A percentile compares a stretch with the other conserved stretches of the same genome.
These are phyloP conservation scores for Ptychochromis oligacanthus DNA, from an alignment of 2,113 vertebrate genomes.

Conservation along the genomic window DNA sequence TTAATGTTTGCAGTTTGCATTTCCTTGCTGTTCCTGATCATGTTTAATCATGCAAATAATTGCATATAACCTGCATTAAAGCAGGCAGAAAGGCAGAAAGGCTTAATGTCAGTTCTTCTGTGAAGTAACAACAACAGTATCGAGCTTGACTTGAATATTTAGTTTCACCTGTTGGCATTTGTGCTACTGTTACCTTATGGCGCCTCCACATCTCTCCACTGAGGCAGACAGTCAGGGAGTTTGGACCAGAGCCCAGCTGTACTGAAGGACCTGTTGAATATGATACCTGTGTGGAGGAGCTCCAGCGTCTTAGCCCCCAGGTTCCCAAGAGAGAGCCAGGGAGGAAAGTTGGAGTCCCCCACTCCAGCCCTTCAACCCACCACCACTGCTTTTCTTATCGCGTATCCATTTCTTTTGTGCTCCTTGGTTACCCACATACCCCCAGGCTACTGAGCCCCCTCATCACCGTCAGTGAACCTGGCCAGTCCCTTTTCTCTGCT, in stretches of 20 bases:
- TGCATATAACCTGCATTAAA: conserved; percentile 32
- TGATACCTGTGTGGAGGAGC: conserved; percentile 87
- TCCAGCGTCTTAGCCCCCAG: conserved; percentile 78
- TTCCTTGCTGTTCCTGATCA: conserved; percentile 7
- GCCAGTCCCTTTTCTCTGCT: conserved; percentile 75
- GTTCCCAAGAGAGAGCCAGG: conserved; percentile 86
- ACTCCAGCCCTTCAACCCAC: neutral
- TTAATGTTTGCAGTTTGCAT: too few species aligned
- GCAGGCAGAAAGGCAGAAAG: conserved; percentile 22
- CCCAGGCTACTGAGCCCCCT: conserved; percentile 66
- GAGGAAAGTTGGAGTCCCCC: conserved; percentile 75
- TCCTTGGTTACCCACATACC: conserved; percentile 72
- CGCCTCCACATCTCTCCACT: conserved; percentile 86
- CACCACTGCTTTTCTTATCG: conserved; percentile 70
- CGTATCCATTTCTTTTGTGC: conserved; percentile 80
- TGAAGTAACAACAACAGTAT: conserved; percentile 64
- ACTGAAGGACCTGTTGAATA: conserved; percentile 84
- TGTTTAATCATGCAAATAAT: conserved; percentile 50
- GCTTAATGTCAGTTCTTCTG: conserved; percentile 36
- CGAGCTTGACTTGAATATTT: conserved; percentile 84
- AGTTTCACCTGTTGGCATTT: conserved; percentile 90
- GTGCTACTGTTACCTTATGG: conserved; percentile 90
- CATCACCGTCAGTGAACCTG: conserved; percentile 72
- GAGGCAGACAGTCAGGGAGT: conserved; percentile 87
- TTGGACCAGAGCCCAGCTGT: conserved; percentile 88